A percentile compares a stretch with the other conserved stretches of the same genome.
Conservation (phyloP, 1,140 invertebrate species). For the Tachypleus tridentatus region DNA sequence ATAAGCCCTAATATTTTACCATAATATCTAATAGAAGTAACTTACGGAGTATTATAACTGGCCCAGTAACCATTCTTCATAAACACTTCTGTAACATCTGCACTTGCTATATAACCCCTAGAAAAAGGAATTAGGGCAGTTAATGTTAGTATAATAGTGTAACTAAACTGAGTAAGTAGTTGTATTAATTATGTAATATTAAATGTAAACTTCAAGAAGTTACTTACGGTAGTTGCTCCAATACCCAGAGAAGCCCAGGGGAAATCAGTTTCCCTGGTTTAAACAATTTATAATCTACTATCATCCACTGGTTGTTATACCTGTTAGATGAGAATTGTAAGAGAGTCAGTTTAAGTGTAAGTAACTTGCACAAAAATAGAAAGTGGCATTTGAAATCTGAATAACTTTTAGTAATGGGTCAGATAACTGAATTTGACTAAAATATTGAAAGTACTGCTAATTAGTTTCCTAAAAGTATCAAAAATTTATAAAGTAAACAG, state of each 20-base stretch:
- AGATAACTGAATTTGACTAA: no score
- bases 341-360: background rate
- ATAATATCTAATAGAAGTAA: conserved; percentile 3
- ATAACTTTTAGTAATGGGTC: no score
- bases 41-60: conserved; percentile 60
- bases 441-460: no score
- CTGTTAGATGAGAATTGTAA: conserved; percentile 22
- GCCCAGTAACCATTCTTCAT: conserved; percentile 55
- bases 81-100: conserved; percentile 56
- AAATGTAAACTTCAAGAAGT: conserved; percentile 34
- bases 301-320: conserved; percentile 80
- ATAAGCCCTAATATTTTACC: no score
- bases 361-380: no score
- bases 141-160: background rate
- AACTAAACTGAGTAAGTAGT: no score
- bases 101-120: conserved; percentile 32
- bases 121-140: conserved; percentile 12
- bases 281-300: conserved; percentile 57
- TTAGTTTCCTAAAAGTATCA: no score
- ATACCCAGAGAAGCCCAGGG: conserved; percentile 53
- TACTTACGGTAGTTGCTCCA: conserved; percentile 69
- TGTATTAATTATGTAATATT: background rate
- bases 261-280: conserved; percentile 37
- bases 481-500: no score
- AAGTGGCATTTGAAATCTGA: no score